Base-by-base conservation (phyloP, 2,113 vertebrate species). In the Sarotherodon lohbergeri region DNA sequence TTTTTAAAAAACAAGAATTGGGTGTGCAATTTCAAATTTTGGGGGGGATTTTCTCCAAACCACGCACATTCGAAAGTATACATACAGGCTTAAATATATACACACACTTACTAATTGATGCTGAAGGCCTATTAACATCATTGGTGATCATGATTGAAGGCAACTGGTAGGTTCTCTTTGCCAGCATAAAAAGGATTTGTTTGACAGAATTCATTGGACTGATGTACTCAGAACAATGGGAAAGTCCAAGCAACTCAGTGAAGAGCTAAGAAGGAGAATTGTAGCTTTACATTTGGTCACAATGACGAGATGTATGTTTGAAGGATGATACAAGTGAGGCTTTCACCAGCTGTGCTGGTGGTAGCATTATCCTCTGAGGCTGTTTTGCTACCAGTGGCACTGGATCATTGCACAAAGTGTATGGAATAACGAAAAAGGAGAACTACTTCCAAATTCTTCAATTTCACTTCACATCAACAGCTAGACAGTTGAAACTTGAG, bases 321-420 rank as follows among this genome's bases (percentile, higher is more conserved):
- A 22, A 68, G 22, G 63, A 68, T 13, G 36, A 68, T 39, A 68
- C 41, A 41, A 41, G 34, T 41, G 36, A 68, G 36, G 11, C 63
- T 22, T 68, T 68, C 4, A 1, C 36, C 36, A 41, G 63, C 36
- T 68, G 63, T 68, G 22, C 22, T 68, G 36, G 63, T 68, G 0
- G 17, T 36, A 0, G 1, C 9, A 63, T 63, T 63, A 63, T 63
- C 17, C 32, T 36, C 34, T 63, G 9, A 6, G 0, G 5, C 29
- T 63, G 59, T 34, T 63, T 34, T 63, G 9, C 59, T 63, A 29
- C 29, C 59, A 63, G 1, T 36, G 61, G 6, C 61, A 39, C 61
- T n/a, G 10, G 61, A 66, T 66, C 34, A n/a, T n/a, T 66, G 19
- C 34, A 66, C 17, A 66, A 66, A 2, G 19, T 66, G 34, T 39